These are phyloP conservation scores for Acanthis flammea DNA, from an alignment of 2,797 vertebrate species.

Conservation along the genomic window DNA sequence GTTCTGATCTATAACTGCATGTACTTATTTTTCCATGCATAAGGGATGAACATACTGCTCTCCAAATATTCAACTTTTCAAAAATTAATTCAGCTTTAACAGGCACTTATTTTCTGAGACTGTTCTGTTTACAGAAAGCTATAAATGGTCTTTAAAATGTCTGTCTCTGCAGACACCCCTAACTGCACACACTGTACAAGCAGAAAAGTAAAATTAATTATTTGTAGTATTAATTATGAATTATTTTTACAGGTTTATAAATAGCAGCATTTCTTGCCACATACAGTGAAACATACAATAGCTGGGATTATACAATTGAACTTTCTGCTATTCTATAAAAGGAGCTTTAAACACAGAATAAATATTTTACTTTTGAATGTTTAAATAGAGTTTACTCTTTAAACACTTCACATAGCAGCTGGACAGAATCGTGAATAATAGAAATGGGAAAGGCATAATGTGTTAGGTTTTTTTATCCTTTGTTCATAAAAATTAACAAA, in stretches of 20 bases:
- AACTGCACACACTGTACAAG: background rate
- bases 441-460: background rate
- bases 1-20: background rate
- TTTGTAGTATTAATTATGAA: background rate
- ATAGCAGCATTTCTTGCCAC: background rate
- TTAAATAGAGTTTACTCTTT: background rate
- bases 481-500: background rate
- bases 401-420: background rate
- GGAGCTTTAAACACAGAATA: background rate
- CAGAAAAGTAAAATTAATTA: background rate
- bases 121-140: background rate
- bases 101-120: background rate
- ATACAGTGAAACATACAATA: background rate
- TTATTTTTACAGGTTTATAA: background rate
- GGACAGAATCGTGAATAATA: background rate
- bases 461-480: background rate
- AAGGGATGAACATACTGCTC: background rate
- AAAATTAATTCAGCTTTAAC: background rate
- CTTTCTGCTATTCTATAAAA: background rate
- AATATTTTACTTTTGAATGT: background rate
- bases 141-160: background rate
- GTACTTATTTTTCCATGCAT: background rate
- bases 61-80: background rate
- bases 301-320: background rate
- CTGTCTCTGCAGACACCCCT: background rate